A percentile compares a stretch with the other conserved stretches of the same genome.
Conservation (phyloP, 2,797 vertebrate species). For the Gallinago solitaria region DNA sequence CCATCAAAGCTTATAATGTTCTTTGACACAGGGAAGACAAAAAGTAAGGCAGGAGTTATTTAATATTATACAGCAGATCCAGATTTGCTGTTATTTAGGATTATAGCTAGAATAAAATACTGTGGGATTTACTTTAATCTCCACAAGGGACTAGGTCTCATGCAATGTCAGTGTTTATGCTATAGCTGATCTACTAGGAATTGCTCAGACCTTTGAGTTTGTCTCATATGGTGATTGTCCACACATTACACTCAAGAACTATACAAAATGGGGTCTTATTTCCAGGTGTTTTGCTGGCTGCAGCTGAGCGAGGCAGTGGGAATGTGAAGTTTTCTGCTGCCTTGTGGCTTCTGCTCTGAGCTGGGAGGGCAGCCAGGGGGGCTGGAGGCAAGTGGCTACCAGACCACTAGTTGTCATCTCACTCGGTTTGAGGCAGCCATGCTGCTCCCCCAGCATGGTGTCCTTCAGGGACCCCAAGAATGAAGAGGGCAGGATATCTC, state of each 20-base stretch:
- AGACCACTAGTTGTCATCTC: not conserved
- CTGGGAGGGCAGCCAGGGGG: not conserved
- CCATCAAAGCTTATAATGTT: not conserved
- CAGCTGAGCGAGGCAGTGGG: not conserved
- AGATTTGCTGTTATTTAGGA: slow-evolving; percentile 38
- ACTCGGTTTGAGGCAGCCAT: not conserved
- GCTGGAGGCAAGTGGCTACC: not conserved
- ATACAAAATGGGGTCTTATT: not conserved
- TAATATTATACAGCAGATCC: slow-evolving; percentile 4
- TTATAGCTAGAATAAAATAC: slow-evolving; percentile 31
- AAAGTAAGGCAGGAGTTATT: not conserved
- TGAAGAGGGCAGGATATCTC: not conserved
- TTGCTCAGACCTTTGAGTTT: not conserved
- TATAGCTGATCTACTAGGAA: not conserved
- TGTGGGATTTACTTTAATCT: slow-evolving; percentile 54
- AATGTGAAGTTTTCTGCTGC: not conserved
- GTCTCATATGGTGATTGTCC: not conserved
- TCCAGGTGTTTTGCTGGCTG: not conserved
- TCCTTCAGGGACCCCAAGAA: not conserved
- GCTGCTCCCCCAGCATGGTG: fast-evolving
- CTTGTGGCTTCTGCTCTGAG: not conserved
- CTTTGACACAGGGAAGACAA: not conserved
- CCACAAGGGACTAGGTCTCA: not conserved
- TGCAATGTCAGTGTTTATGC: not conserved
- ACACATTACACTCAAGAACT: not conserved